Base-by-base conservation (phyloP, 2,797 vertebrate species). In the Cygnus olor region DNA sequence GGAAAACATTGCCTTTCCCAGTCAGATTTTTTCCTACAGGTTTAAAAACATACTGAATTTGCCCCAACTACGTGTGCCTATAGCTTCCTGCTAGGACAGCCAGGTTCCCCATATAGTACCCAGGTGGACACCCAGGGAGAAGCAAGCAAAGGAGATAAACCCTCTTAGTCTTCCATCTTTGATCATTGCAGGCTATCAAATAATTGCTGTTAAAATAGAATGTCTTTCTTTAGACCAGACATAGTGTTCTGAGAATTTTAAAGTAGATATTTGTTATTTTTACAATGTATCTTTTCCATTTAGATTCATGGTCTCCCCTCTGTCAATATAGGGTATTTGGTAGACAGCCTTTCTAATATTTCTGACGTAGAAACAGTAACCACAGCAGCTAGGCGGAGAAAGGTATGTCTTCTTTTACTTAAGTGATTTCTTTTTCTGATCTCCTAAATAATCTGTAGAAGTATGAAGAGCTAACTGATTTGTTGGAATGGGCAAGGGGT, bases 321-420 rank as follows among this genome's bases (percentile, higher is more conserved):
- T 58, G 10, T 11, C 30, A 38, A 32, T 38, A 12, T 10, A 28
- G 8, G 9, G 36, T 71, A 18, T 84, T 30, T 57, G 28, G 9
- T 51, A 32, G 20, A 25, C 25, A 38, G 10, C 76, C 56, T 77
- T 73, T 16, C n/a, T 77, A 28, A 2, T 66, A 11, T 58, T 80
- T 80, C 47, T 56, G 74, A 84, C 34, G 13, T 24, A 74, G 34
- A 38, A 68, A 8, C 17, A 27, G 64, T 42, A 76, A 42, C 28
- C 3, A 0, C 2, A 61, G 54, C 54, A 80, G 34, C 51, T 58
- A 1, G 1, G 9, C 32, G 58, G 51, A 57, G 4, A 2, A 10
- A 17, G 49, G 13, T 47, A 4, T 17, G 5, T 80, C 13, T 73
- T 73, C 42, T 92, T 80, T 73, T 19, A 44, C 4, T 21, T 40